Evolutionary conservation across 2,888 invertebrate species (phyloP).

Genomic region (Nipponacmea schrenckii): DNA sequence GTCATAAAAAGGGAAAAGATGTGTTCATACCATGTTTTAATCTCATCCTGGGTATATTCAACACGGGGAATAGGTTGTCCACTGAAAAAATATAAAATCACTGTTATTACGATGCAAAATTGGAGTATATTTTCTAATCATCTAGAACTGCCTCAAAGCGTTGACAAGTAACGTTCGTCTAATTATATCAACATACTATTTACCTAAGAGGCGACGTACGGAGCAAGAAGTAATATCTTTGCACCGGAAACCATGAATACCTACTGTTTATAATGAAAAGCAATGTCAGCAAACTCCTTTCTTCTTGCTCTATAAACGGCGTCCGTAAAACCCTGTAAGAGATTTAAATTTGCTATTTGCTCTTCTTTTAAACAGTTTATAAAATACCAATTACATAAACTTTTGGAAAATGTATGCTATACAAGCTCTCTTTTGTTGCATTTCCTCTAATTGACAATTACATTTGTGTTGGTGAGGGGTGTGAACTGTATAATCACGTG

Average conservation of each 20-base stretch:
- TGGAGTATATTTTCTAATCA: too few species aligned
- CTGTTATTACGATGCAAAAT: too few species aligned
- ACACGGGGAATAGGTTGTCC: constrained; percentile 92
- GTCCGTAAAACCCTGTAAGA: constrained; percentile 83
- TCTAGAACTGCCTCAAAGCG: too few species aligned
- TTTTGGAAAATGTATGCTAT: too few species aligned
- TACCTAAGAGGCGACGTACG: not conserved
- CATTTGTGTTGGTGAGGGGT: too few species aligned
- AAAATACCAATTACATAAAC: too few species aligned
- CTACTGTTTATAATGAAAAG: constrained; percentile 91
- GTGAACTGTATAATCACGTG: too few species aligned
- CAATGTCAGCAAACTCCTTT: constrained; percentile 94
- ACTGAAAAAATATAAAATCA: constrained; percentile 67
- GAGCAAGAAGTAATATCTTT: too few species aligned
- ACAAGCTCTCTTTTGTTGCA: too few species aligned
- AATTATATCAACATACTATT: not conserved
- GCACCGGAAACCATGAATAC: constrained; percentile 40
- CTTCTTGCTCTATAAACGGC: constrained; percentile 85
- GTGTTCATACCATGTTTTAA: constrained; percentile 78
- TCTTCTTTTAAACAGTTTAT: not conserved
- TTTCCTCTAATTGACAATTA: too few species aligned
- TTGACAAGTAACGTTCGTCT: not conserved
- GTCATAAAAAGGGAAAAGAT: too few species aligned
- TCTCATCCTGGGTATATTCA: constrained; percentile 89
- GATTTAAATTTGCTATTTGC: too few species aligned